Base-by-base conservation (phyloP, 2,797 vertebrate genomes). In the Syngnathus rostellatus region DNA sequence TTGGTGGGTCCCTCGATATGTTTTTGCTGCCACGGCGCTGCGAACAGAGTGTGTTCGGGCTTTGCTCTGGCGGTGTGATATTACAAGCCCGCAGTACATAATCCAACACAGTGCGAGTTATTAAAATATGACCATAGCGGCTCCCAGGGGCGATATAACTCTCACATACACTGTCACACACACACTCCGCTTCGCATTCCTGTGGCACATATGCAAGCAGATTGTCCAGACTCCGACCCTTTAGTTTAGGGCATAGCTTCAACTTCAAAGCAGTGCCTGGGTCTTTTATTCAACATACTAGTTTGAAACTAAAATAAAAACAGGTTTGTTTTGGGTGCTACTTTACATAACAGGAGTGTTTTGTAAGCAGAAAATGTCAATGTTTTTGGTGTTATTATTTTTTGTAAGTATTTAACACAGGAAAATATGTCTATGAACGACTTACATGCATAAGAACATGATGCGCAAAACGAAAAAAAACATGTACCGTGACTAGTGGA, bases 71-170 rank as follows among this genome's bases (percentile, higher is more conserved):
- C 67, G 72, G 76, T 88, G 81, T 86, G 84, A 87, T 88, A 83
- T 89, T 91, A 90, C 87, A 88, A 84, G 81, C 84, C 81, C 77
- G 74, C 85, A 82, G 86, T 83, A 89, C 84, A 87, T 89, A 86
- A 89, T 88, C 84, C 86, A 85, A 85, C 82, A 84, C 82, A 85
- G 79, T 83, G 79, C 65, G 72, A 83, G 83, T 87, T 91, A 89
- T 91, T 91, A 90, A 88, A 89, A 88, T 88, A 88, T 88, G 86
- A 86, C 88, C 87, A 82, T 88, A 88, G 84, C 76, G 76, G 77
- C 79, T 87, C 88, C 87, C 84, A 6, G 12, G 85, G 86, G 83
- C 77, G 69, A 65, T 81, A 79, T 87, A 86, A 86, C 80, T 83
- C 79, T 72, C 80, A 83, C 72, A 70, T 74, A 73, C 67, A 72